phyloP scores from a whole-genome alignment of 2,888 invertebrate genomes.

The Oxycera nigricornis region DNA sequence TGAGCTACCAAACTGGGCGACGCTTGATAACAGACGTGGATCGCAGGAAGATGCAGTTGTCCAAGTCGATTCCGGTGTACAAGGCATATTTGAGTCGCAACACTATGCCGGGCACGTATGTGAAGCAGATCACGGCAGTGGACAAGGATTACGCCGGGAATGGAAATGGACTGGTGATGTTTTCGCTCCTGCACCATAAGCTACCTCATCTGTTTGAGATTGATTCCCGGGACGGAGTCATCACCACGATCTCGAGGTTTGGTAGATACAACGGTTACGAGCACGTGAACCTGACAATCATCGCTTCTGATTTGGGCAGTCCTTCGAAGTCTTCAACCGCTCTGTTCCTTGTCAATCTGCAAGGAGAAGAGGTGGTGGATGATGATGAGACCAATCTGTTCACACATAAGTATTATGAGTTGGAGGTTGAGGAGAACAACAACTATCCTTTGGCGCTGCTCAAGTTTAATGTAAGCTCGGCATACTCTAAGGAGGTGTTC shows the following conservation, averaged over 20 bases:
- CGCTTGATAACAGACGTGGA: constrained; percentile 39
- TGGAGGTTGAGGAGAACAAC: constrained; percentile 83
- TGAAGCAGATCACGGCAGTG: constrained; percentile 80
- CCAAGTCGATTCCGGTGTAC: constrained; percentile 71
- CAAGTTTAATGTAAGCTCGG: constrained; percentile 77
- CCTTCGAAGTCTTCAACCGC: constrained; percentile 84
- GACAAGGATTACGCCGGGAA: constrained; percentile 86
- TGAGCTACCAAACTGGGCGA: constrained; percentile 62
- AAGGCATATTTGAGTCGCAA: constrained; percentile 78
- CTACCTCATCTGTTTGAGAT: constrained; percentile 75
- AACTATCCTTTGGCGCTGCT: constrained; percentile 76
- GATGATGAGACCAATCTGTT: constrained; percentile 61
- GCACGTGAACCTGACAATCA: constrained; percentile 76
- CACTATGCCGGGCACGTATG: constrained; percentile 74
- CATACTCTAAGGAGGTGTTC: constrained; percentile 70
- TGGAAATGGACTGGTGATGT: constrained; percentile 85
- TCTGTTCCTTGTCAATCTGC: constrained; percentile 71
- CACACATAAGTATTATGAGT: constrained; percentile 77
- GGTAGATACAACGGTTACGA: constrained; percentile 60
- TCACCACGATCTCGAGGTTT: constrained; percentile 74
- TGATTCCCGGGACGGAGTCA: constrained; percentile 84
- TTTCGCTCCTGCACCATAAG: constrained; percentile 73
- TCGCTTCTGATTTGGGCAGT: constrained; percentile 85
- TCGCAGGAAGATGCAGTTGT: constrained; percentile 41
- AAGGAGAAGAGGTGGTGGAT: constrained; percentile 63